Conservation (phyloP, 2,888 invertebrate species). For the Pyrrhosoma nymphula region DNA sequence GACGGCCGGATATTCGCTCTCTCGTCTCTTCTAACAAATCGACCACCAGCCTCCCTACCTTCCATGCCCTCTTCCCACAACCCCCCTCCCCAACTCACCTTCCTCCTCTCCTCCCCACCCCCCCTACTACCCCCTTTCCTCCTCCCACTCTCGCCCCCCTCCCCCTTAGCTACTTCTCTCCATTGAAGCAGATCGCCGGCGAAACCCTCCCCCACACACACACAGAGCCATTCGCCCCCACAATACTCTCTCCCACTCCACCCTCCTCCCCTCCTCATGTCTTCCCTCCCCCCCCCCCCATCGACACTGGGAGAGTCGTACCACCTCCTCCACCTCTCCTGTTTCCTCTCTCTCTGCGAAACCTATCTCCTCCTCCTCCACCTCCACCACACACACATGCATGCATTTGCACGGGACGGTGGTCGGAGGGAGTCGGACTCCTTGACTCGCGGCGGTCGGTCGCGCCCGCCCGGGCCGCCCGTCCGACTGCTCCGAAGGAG, state of each 20-base stretch:
- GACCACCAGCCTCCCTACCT: neutral
- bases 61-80: neutral
- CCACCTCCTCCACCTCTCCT: neutral
- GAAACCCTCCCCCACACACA: neutral
- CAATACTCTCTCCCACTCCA: neutral
- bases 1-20: constrained; percentile 42
- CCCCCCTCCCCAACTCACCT: no score
- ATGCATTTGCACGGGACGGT: constrained; percentile 25
- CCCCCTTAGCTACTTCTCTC: neutral
- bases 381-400: neutral
- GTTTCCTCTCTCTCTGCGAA: neutral
- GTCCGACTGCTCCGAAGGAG: neutral
- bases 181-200: constrained; percentile 50
- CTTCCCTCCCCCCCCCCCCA: neutral
- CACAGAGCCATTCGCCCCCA: neutral
- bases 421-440: neutral
- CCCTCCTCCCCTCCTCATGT: neutral
- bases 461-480: neutral
- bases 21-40: constrained; percentile 27
- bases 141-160: neutral
- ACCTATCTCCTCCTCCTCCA: constrained; percentile 16
- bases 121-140: neutral
- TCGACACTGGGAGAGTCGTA: neutral
- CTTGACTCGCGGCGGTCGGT: neutral
- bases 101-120: neutral